Evolutionary conservation across 2,113 vertebrate species (phyloP), one percentile per base, ranked within the genome.

Genomic region (Mormyrus iriodes): DNA sequence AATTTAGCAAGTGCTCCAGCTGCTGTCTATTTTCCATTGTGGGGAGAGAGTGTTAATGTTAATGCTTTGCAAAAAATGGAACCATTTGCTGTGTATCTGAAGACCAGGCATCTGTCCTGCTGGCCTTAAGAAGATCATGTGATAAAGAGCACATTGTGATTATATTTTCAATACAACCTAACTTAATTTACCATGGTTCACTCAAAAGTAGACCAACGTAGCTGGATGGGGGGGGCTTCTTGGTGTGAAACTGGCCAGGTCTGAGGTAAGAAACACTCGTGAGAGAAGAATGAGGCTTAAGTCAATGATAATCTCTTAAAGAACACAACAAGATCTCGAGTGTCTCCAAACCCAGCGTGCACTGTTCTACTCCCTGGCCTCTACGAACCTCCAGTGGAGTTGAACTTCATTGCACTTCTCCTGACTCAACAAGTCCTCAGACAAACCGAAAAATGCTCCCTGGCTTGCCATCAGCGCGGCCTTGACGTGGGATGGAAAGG

Each of bases 291-390:
- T 76, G 39, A 84, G 21, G 44, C 82, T 48, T 24, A 46, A 24
- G 48, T 42, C 44, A 48, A 48, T 3, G 39, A 84, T 52, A 73
- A 86, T 76, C 90, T 91, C 44, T 91, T 93, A 92, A 42, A 85
- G 82, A 55, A 84, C 91, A 91, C 76, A 92, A 92, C 89, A 89
- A n/a, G 82, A 84, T 46, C 82, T 48, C 82, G 6, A 24, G 44
- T 48, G 19, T 84, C 44, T 84, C 82, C 7, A 21, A 84, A 84
- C 82, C 44, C 42, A 84, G 82, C 82, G n/a, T 46, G 79, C 44
- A 24, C 39, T 19, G 24, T 48, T 44, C 17, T 84, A 44, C 24
- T 84, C 39, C 21, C 19, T 84, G 82, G 42, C 82, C 24, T 24
- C 44, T 48, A 21, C 21, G 44, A 48, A 44, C 42, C 42, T 84